Evolutionary conservation across 2,113 vertebrate genomes (phyloP).

Genomic region (Mungos mungo): DNA sequence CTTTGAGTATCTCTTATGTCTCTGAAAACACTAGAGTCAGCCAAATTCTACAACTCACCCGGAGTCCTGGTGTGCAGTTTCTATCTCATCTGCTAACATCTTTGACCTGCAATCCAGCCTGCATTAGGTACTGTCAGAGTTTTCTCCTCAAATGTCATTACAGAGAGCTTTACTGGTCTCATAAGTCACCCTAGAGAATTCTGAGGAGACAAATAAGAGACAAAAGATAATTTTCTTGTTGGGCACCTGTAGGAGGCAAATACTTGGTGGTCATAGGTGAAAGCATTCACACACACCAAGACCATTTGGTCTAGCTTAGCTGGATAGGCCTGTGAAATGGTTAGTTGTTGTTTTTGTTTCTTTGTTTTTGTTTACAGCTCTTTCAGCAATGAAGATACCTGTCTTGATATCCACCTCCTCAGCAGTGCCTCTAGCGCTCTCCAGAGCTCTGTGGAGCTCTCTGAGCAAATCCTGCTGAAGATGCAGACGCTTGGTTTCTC

Average conservation of each 20-base stretch:
- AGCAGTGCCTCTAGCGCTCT: constrained; percentile 62
- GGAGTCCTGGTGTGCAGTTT: not conserved
- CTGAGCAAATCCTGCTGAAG: constrained; percentile 89
- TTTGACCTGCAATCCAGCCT: not conserved
- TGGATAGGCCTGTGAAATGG: not conserved
- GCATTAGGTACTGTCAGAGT: not conserved
- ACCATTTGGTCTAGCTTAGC: not conserved
- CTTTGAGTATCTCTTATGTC: not conserved
- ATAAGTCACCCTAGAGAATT: not conserved
- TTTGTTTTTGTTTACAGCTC: not conserved
- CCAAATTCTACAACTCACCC: not conserved
- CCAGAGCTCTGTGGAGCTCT: constrained; percentile 80
- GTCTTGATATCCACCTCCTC: constrained; percentile 87
- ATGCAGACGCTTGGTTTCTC: constrained; percentile 88
- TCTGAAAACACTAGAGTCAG: not conserved
- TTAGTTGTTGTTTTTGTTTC: not conserved
- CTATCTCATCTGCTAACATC: not conserved
- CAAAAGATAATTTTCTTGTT: not conserved
- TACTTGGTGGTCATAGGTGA: not conserved
- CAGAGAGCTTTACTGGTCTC: not conserved
- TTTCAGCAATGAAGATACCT: constrained; percentile 89
- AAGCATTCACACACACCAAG: not conserved
- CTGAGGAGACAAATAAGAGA: not conserved
- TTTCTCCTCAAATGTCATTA: too few relatives aligned
- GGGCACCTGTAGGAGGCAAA: not conserved